These are phyloP conservation scores for Noctuana brunneofusca DNA, from an alignment of 2,888 invertebrate genomes.

Conservation along the genomic window DNA sequence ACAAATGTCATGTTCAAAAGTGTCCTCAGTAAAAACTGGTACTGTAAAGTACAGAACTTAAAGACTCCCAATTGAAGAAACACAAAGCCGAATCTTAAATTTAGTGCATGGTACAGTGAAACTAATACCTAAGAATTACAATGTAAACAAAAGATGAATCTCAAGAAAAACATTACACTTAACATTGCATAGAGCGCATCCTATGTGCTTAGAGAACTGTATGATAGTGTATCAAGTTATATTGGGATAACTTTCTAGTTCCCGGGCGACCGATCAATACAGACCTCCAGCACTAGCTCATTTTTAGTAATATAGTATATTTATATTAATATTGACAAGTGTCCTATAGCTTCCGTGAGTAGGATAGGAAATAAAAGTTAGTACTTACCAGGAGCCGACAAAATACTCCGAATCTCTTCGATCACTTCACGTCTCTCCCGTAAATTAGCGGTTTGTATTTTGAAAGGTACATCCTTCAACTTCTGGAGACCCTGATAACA, in stretches of 20 bases:
- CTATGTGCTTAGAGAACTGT: neutral
- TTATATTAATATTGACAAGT: neutral
- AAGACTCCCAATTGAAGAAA: no score
- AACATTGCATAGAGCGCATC: neutral
- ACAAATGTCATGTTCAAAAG: no score
- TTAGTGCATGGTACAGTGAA: no score
- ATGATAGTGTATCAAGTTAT: neutral
- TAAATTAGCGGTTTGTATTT: conserved; percentile 88
- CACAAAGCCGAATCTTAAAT: no score
- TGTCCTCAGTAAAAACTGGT: no score
- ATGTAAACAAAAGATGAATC: no score
- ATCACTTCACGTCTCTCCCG: conserved; percentile 87
- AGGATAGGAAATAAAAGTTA: neutral
- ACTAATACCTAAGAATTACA: no score
- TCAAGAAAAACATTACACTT: no score
- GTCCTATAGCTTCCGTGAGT: neutral
- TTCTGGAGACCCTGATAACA: conserved; percentile 84
- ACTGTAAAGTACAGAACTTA: no score
- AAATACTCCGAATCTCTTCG: conserved; percentile 86
- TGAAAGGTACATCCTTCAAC: conserved; percentile 88
- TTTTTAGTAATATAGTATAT: neutral
- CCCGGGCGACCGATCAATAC: conserved; percentile 37
- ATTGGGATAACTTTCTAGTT: neutral
- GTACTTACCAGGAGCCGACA: conserved; percentile 87
- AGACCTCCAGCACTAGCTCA: conserved; percentile 10